Evolutionary conservation across 2,888 invertebrate species (phyloP), one percentile per base, ranked within the genome.

Genomic region (Imbricaverruca yamaguchii): DNA sequence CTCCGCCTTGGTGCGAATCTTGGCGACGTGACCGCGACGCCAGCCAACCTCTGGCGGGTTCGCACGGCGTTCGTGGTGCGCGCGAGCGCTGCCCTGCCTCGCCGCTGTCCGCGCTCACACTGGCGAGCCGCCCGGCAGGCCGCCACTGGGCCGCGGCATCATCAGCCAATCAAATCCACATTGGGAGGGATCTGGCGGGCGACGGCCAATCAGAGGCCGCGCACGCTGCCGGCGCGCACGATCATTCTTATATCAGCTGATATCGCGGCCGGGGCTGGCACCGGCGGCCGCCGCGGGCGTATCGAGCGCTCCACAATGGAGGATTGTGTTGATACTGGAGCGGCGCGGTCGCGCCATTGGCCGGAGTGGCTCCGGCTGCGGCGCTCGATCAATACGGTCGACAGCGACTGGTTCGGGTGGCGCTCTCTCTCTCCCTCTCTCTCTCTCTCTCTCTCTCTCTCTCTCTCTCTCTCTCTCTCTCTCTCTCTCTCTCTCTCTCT

Each of bases 191-290:
- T 56, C 53, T n/a, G 55, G 55, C 12, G 55, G 55, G n/a, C 77
- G 77, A n/a, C 77, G n/a, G 13, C 77, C 77, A 77, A 77, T 77
- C 21, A 56, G 77, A 18, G 77, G n/a, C 7, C 77, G 55, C n/a
- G n/a, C 21, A 21, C 11, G 55, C 55, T 69, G 69, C 69, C 69
- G 39, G 69, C 39, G 69, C 69, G 69, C 69, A 69, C 69, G 69
- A 69, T 69, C 69, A 69, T 69, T 69, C 69, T 69, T 69, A 69
- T 69, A 69, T 69, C 69, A 69, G 69, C 39, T 69, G 39, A 69
- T 69, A 69, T 69, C 69, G 39, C 39, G 25, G 23, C 15, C 61
- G 61, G 18, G 13, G 18, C 13, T 15, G 18, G 13, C 15, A 39
- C 69, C 15, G 15, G 39, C 15, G 39, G 69, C 11, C 69, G 69